These are phyloP conservation scores for Pristionchus arcanus DNA, from an alignment of 2,888 invertebrate species.

Conservation along the genomic window DNA sequence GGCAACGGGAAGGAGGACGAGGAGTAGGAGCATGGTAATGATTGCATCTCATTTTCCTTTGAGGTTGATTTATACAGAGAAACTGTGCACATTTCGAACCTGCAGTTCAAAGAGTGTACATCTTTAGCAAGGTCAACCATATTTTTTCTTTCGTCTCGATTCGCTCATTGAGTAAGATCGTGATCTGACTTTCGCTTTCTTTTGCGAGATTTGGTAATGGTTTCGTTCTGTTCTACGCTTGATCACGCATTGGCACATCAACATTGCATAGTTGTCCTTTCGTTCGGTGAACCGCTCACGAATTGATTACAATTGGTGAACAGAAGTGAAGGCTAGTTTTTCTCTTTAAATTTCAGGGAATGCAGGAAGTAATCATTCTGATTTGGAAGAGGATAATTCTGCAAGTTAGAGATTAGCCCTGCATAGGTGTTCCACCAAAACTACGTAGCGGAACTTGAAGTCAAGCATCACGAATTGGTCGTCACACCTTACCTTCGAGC, in stretches of 20 bases:
- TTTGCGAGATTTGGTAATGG: neutral
- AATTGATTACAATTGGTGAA: neutral
- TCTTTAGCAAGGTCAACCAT: neutral
- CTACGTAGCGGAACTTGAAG: no score
- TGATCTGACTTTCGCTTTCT: neutral
- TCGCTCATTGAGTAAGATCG: neutral
- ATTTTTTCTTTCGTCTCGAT: neutral
- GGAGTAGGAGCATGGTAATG: neutral
- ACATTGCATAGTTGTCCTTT: neutral
- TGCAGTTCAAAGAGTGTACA: no score
- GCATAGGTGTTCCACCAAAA: no score
- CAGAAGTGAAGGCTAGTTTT: neutral
- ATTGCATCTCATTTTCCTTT: neutral
- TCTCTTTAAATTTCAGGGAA: no score
- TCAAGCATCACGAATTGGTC: no score
- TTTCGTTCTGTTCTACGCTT: neutral
- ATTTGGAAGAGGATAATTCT: no score
- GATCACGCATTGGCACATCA: neutral
- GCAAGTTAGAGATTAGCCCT: no score
- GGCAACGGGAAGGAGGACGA: neutral
- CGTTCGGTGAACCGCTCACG: neutral
- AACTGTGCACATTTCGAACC: neutral
- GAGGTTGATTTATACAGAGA: neutral
- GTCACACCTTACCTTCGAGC: no score
- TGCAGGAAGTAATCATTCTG: no score